Evolutionary conservation across 1,140 invertebrate species (phyloP).

Genomic region (Conus betulinus): DNA sequence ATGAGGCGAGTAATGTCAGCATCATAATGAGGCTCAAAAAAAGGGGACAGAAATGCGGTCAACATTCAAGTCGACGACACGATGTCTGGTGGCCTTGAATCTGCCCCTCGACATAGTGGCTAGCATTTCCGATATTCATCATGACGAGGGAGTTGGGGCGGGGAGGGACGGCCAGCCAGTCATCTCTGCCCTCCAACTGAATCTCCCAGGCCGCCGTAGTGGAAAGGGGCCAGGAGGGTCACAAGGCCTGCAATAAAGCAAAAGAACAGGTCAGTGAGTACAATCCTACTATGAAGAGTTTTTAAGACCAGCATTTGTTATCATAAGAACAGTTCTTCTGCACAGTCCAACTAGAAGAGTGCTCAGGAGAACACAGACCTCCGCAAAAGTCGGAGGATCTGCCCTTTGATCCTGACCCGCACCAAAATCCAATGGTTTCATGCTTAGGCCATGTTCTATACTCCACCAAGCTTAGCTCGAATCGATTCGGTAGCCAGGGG

Average conservation of each 20-base stretch:
- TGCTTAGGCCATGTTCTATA: no score
- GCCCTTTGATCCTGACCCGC: no score
- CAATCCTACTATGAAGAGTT: no score
- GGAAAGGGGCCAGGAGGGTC: constrained; percentile 60
- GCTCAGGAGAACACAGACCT: no score
- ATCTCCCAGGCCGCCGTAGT: constrained; percentile 60
- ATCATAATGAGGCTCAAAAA: constrained; percentile 57
- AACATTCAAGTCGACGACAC: constrained; percentile 58
- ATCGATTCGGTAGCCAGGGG: no score
- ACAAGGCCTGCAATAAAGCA: constrained; percentile 50
- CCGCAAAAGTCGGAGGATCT: no score
- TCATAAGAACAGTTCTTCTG: no score
- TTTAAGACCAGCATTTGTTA: no score
- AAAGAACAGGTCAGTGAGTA: no score
- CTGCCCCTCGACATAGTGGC: constrained; percentile 56
- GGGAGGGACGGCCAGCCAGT: constrained; percentile 54
- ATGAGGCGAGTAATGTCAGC: constrained; percentile 50
- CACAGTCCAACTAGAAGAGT: no score
- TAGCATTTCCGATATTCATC: constrained; percentile 66
- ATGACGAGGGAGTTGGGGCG: constrained; percentile 62
- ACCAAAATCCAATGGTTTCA: no score
- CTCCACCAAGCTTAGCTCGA: no score
- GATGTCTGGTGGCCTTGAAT: constrained; percentile 61
- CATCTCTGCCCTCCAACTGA: constrained; percentile 34
- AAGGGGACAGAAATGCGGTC: constrained; percentile 62